These are phyloP conservation scores for Nemurella pictetii DNA, from an alignment of 2,888 invertebrate species.

Conservation along the genomic window DNA sequence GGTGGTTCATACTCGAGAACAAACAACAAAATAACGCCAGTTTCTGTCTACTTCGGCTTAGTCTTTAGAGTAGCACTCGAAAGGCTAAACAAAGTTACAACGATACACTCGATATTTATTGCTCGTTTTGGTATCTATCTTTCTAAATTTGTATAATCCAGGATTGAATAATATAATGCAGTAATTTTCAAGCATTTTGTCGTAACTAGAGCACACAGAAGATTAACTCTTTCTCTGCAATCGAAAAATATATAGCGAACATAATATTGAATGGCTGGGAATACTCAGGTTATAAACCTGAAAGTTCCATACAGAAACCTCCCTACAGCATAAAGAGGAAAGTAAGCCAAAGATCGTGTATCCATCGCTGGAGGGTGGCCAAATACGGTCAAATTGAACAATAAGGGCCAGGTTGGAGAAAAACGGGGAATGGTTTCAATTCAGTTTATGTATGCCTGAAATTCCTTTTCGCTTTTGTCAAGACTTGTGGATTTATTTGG, in stretches of 20 bases:
- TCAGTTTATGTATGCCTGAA: neutral
- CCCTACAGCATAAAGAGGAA: no score
- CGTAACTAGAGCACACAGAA: neutral
- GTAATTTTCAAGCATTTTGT: neutral
- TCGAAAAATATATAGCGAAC: neutral
- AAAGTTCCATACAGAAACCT: neutral
- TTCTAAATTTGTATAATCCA: no score
- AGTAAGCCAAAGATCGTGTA: neutral
- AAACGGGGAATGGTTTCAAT: neutral
- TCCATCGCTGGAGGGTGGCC: neutral
- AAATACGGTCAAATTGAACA: conserved; percentile 2
- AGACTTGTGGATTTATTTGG: neutral
- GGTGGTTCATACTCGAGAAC: neutral
- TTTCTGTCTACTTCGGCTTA: no score
- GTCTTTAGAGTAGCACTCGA: neutral
- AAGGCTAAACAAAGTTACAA: neutral
- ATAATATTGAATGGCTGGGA: neutral
- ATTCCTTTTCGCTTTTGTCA: neutral
- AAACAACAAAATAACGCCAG: no score
- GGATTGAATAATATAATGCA: neutral
- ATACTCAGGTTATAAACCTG: neutral
- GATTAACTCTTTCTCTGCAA: conserved; percentile 7
- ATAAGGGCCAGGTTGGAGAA: conserved; percentile 2
- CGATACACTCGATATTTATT: no score
- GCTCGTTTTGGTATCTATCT: no score